These are phyloP conservation scores for Sparidentex hasta DNA, from an alignment of 2,797 vertebrate genomes.

Conservation along the genomic window DNA sequence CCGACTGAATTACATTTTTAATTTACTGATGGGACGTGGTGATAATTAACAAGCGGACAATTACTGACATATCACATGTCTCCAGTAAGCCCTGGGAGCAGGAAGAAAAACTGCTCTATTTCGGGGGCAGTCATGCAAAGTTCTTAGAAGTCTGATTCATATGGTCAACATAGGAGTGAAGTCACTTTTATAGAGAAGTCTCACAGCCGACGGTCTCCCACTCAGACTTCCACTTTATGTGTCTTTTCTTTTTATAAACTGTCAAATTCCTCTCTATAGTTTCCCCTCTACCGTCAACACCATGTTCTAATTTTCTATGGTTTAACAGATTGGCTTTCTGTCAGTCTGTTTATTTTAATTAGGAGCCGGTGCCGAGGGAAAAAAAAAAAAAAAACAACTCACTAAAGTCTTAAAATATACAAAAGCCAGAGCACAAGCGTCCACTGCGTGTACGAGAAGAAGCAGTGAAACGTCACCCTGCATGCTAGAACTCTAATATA, in stretches of 20 bases:
- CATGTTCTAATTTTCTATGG: constrained; percentile 20
- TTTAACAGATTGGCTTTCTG: constrained; percentile 1
- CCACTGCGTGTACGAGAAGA: constrained; percentile 1
- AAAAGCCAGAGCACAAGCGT: constrained; percentile 16
- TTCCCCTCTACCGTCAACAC: constrained; percentile 12
- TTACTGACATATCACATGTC: neutral
- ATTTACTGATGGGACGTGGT: neutral
- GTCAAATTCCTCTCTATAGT: neutral
- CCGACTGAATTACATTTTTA: constrained; percentile 3
- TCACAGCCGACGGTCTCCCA: constrained; percentile 20
- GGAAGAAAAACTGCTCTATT: constrained; percentile 20
- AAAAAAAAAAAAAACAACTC: constrained; percentile 15
- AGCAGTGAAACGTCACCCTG: constrained; percentile 61
- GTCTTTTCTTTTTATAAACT: neutral
- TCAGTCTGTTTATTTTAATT: constrained; percentile 35
- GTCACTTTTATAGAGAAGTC: constrained; percentile 31
- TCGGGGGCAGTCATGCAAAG: constrained; percentile 20
- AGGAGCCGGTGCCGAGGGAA: neutral
- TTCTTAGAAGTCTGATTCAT: constrained; percentile 50
- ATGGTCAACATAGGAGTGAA: constrained; percentile 28
- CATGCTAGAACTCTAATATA: constrained; percentile 51
- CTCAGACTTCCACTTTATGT: constrained; percentile 10
- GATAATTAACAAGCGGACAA: neutral
- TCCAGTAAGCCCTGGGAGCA: neutral
- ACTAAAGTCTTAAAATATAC: constrained; percentile 18